Base-by-base conservation (phyloP, 2,113 vertebrate species). In the Anhinga rufa region DNA sequence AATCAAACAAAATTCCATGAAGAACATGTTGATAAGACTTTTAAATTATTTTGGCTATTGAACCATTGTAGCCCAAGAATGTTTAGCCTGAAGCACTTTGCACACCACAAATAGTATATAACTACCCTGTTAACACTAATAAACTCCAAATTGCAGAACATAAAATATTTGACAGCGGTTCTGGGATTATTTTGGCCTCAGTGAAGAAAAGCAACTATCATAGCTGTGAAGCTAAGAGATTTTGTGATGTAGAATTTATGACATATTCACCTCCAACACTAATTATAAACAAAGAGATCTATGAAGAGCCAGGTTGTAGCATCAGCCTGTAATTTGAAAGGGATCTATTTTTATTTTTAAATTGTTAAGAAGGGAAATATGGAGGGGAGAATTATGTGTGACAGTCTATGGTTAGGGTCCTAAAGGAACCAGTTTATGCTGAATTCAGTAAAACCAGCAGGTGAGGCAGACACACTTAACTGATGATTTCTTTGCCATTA, bases 151-250 rank as follows among this genome's bases (percentile, higher is more conserved):
- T 52, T 94, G 76, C 71, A 85, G 79, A 94, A 96, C 58, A 49
- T 95, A 96, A 96, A 96, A 24, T 38, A 83, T 82, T 92, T 97
- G 89, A 95, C 80, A 97, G 72, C 80, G 90, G 38, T 93, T 93
- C 86, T 85, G 77, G 44, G 49, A 92, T 96, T 95, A 92, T 94
- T 97, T 93, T 97, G 81, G 66, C 71, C 60, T 88, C 61, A 70
- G 46, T 71, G 32, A 95, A 95, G 58, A 91, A 57, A 93, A 74
- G 15, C 24, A 92, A 48, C 49, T 95, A 72, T 95, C 87, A 76
- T 17, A 93, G 65, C 76, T 90, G 58, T 89, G 58, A 96, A 97
- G 69, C 12, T 49, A 86, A 90, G 60, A 95, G 78, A 96, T 93
- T 91, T 86, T 96, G 95, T 96, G 62, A 65, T 95, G 71, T 92